These are phyloP conservation scores for Chloropsis cyanopogon DNA, from an alignment of 2,113 vertebrate genomes.

Conservation along the genomic window DNA sequence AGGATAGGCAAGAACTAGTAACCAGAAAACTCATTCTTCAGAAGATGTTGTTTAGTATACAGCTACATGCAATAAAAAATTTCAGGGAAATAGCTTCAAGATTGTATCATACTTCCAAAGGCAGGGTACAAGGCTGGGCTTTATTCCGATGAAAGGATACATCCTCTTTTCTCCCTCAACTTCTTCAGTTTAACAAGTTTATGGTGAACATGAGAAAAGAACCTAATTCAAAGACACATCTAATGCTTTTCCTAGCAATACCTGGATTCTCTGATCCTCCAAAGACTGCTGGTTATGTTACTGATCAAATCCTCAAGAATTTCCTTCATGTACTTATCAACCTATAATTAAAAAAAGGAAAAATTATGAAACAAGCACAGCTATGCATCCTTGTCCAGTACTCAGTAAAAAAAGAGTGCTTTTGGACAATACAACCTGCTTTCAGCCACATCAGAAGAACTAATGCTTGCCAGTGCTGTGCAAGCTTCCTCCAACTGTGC, in stretches of 20 bases:
- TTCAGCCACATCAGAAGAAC: not conserved
- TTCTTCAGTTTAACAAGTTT: not conserved
- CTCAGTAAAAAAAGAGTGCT: not conserved
- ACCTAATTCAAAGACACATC: not conserved
- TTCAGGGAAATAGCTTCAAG: not conserved
- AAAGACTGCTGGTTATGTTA: slow-evolving; percentile 92
- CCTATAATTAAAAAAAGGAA: slow-evolving; percentile 70
- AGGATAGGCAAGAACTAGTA: not conserved
- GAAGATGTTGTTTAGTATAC: not conserved
- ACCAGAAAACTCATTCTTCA: not conserved
- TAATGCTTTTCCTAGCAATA: slow-evolving; percentile 48
- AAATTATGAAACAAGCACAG: not conserved
- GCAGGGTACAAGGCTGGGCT: not conserved
- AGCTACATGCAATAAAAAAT: not conserved
- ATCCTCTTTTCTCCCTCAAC: not conserved
- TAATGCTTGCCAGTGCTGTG: not conserved
- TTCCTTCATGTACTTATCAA: slow-evolving; percentile 95
- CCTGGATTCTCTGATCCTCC: slow-evolving; percentile 98
- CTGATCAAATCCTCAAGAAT: slow-evolving; percentile 93
- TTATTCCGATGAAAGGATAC: not conserved
- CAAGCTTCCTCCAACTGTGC: not conserved
- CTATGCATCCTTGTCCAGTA: not conserved
- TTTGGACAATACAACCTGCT: not conserved
- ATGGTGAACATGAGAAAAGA: not conserved
- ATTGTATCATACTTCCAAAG: not conserved